These are phyloP conservation scores for Hemiprocne comata DNA, from an alignment of 2,113 vertebrate species.

Conservation along the genomic window DNA sequence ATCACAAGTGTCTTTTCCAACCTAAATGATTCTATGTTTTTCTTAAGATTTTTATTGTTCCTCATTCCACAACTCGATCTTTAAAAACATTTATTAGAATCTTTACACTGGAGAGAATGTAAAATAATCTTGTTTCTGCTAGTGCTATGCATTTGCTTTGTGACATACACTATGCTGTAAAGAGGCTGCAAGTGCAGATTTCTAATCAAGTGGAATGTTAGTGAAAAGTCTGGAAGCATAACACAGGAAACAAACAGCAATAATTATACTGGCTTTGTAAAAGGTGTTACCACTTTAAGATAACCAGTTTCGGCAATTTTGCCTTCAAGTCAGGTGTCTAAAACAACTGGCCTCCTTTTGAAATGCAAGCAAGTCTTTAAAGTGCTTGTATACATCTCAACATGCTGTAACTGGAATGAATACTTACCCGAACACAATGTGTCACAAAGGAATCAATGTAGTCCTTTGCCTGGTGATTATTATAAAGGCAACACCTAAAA, in stretches of 20 bases:
- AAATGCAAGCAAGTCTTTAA: not conserved
- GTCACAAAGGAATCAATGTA: slow-evolving; percentile 99
- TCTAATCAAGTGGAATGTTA: not conserved
- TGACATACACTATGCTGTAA: not conserved
- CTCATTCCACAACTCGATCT: not conserved
- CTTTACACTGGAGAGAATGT: not conserved
- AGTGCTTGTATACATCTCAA: not conserved
- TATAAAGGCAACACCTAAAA: slow-evolving; percentile 94
- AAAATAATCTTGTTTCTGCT: not conserved
- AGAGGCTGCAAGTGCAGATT: not conserved
- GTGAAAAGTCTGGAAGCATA: not conserved
- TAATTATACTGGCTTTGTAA: not conserved
- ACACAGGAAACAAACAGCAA: not conserved
- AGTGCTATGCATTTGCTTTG: not conserved
- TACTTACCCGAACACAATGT: slow-evolving; percentile 92
- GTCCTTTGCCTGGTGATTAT: slow-evolving; percentile 98
- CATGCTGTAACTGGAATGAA: not conserved
- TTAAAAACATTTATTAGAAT: not conserved
- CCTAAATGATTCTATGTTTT: not conserved
- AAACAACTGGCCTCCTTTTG: not conserved
- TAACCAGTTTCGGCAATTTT: not conserved
- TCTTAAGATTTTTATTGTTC: not conserved
- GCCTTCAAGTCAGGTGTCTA: not conserved
- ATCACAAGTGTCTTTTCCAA: not conserved
- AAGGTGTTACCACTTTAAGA: not conserved